These are phyloP conservation scores for Hippopotamyrus pictus DNA, from an alignment of 2,797 vertebrate species.

Conservation along the genomic window DNA sequence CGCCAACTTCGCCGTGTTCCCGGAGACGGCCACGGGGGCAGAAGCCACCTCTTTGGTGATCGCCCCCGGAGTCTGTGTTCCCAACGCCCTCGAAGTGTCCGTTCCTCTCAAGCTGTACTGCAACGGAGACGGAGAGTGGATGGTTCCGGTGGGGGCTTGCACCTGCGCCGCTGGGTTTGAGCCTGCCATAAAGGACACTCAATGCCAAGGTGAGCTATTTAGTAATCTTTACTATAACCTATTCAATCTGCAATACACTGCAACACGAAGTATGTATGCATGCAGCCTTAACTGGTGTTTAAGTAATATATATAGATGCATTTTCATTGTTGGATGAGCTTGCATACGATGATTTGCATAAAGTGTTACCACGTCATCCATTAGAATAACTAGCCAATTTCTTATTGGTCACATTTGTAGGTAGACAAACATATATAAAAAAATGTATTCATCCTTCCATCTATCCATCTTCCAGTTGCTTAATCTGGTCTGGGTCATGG, in stretches of 20 bases:
- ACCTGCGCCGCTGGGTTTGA: constrained; percentile 86
- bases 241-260: background rate
- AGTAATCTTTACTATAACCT: background rate
- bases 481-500: background rate
- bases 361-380: background rate
- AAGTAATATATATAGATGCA: background rate
- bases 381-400: background rate
- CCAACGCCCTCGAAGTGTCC: constrained; percentile 86
- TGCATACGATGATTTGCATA: background rate
- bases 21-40: constrained; percentile 89
- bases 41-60: constrained; percentile 94
- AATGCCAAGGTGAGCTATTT: constrained; percentile 78
- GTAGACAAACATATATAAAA: background rate
- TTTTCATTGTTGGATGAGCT: background rate
- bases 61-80: constrained; percentile 83
- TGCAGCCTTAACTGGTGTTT: background rate
- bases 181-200: constrained; percentile 77
- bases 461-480: background rate
- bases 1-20: constrained; percentile 88
- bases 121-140: constrained; percentile 95
- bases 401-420: background rate
- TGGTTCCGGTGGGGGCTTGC: constrained; percentile 92
- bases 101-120: constrained; percentile 95
- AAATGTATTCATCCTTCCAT: background rate
- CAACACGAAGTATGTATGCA: background rate